Conservation (phyloP, 2,888 invertebrate genomes). For the Rhamnusium bicolor region DNA sequence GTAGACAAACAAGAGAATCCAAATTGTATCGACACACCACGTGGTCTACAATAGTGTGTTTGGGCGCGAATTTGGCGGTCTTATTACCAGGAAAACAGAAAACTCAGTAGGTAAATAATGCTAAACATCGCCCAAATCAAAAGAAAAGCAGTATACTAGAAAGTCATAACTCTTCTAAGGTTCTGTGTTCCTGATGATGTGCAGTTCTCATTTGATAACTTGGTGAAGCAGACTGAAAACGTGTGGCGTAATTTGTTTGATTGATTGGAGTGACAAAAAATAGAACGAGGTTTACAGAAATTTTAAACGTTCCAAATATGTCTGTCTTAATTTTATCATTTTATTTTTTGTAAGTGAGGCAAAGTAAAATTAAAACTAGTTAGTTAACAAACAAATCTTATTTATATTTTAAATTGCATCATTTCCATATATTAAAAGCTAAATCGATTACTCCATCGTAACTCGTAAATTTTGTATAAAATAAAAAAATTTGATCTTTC, state of each 20-base stretch:
- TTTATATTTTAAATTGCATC: neutral
- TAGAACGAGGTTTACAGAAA: too few relatives aligned
- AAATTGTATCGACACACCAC: slow-evolving; percentile 2
- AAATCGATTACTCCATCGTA: too few relatives aligned
- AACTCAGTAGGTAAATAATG: slow-evolving; percentile 22
- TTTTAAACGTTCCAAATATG: too few relatives aligned
- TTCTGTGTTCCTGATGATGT: slow-evolving; percentile 49
- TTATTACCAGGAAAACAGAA: slow-evolving; percentile 51
- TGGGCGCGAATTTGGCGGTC: slow-evolving; percentile 61
- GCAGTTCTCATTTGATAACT: slow-evolving; percentile 66
- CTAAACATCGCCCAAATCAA: neutral
- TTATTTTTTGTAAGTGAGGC: neutral
- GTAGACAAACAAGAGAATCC: neutral
- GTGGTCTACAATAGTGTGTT: slow-evolving; percentile 41
- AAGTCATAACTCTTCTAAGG: neutral
- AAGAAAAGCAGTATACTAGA: neutral
- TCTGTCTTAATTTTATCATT: too few relatives aligned
- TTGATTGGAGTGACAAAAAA: slow-evolving; percentile 19
- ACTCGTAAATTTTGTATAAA: neutral
- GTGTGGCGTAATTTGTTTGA: slow-evolving; percentile 46
- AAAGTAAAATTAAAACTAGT: neutral
- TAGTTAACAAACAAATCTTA: neutral
- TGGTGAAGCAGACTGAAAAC: slow-evolving; percentile 61
- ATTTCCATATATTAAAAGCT: slow-evolving; percentile 9
- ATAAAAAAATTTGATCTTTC: too few relatives aligned